Conservation (phyloP, 1,140 invertebrate species). For the Macrocentrus cingulum region DNA sequence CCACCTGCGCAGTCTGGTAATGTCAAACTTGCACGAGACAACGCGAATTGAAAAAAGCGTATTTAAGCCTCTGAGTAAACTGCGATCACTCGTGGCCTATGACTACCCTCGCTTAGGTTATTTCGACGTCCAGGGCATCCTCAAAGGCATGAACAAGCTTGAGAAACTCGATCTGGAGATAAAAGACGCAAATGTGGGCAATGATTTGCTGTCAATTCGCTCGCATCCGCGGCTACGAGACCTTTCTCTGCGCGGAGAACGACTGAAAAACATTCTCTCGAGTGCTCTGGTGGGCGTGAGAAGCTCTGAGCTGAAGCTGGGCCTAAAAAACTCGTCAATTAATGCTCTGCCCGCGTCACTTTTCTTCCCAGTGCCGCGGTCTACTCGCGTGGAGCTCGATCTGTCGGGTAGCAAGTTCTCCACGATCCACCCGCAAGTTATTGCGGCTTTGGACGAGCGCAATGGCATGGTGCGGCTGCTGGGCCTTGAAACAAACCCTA, state of each 20-base stretch:
- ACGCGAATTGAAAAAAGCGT: constrained; percentile 79
- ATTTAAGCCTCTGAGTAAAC: constrained; percentile 72
- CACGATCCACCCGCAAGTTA: constrained; percentile 73
- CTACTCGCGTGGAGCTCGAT: constrained; percentile 76
- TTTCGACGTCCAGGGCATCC: constrained; percentile 78
- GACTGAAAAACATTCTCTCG: constrained; percentile 77
- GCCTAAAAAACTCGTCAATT: constrained; percentile 78
- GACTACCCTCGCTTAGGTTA: constrained; percentile 78
- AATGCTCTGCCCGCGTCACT: constrained; percentile 74
- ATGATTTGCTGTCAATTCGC: constrained; percentile 77
- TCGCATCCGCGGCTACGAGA: constrained; percentile 77
- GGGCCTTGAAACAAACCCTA: constrained; percentile 76
- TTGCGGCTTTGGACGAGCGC: constrained; percentile 78
- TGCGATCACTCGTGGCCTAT: constrained; percentile 70
- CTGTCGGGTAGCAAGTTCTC: constrained; percentile 76
- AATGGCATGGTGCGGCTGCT: constrained; percentile 70
- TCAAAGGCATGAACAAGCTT: constrained; percentile 70
- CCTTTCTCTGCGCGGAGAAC: constrained; percentile 73
- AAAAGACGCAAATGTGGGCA: constrained; percentile 78
- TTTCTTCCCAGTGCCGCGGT: constrained; percentile 86
- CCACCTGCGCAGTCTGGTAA: constrained; percentile 66
- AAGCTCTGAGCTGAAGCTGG: constrained; percentile 68
- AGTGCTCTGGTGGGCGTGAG: constrained; percentile 81
- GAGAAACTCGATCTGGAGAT: constrained; percentile 81
- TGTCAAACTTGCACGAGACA: constrained; percentile 70